These are phyloP conservation scores for Selenia dentaria DNA, from an alignment of 2,888 invertebrate genomes.

Conservation along the genomic window DNA sequence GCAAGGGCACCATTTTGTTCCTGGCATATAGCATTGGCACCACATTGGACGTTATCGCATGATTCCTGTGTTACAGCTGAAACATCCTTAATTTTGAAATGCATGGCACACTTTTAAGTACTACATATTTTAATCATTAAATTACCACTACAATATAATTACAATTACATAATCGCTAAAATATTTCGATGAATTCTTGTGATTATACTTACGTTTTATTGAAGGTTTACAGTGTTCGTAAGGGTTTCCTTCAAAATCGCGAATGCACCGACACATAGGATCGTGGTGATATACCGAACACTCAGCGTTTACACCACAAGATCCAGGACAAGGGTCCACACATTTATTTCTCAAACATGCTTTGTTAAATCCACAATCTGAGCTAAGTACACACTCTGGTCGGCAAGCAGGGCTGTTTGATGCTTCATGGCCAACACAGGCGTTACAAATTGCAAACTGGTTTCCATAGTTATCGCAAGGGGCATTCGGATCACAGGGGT, in stretches of 20 bases:
- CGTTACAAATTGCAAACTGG: constrained; percentile 91
- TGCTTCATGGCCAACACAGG: constrained; percentile 88
- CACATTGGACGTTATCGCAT: constrained; percentile 90
- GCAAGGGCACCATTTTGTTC: constrained; percentile 86
- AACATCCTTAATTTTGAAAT: too few relatives aligned
- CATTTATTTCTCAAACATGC: constrained; percentile 91
- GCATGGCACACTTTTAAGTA: too few relatives aligned
- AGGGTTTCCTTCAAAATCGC: constrained; percentile 89
- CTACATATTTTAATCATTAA: too few relatives aligned
- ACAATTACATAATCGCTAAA: too few relatives aligned
- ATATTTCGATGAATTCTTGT: too few relatives aligned
- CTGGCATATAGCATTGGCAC: constrained; percentile 89
- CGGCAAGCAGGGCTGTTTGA: constrained; percentile 89
- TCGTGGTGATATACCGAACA: constrained; percentile 89
- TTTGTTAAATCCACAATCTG: constrained; percentile 91
- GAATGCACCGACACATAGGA: constrained; percentile 89
- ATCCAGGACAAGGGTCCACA: constrained; percentile 91
- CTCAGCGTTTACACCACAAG: constrained; percentile 90
- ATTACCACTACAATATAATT: too few relatives aligned
- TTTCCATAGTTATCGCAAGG: constrained; percentile 89
- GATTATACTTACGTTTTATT: constrained; percentile 76
- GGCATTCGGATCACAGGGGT: constrained; percentile 89
- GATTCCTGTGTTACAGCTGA: constrained; percentile 76
- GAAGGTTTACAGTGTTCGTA: constrained; percentile 89
- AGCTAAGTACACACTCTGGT: constrained; percentile 92